Conservation (phyloP, 2,797 vertebrate species). For the Margarornis squamiger region DNA sequence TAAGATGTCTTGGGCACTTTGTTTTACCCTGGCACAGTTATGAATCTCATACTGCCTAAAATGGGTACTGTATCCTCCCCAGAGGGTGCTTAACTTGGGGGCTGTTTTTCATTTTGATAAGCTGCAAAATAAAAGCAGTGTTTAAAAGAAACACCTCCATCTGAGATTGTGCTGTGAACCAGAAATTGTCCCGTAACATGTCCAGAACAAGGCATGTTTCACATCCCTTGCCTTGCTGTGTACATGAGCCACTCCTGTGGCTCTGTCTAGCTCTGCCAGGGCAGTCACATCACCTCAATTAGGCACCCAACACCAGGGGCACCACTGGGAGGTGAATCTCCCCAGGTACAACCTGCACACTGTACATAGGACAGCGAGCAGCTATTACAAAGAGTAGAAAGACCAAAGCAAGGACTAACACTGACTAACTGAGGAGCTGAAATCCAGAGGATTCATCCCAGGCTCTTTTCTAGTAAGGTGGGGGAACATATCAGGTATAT, state of each 20-base stretch:
- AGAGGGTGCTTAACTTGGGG: neutral
- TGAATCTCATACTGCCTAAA: conserved; percentile 17
- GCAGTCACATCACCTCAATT: rapidly evolving
- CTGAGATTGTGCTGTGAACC: neutral
- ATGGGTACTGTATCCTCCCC: neutral
- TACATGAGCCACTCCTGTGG: neutral
- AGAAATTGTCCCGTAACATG: neutral
- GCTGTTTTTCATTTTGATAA: conserved; percentile 18
- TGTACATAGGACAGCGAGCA: neutral
- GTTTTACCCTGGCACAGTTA: conserved; percentile 31
- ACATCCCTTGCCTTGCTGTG: neutral
- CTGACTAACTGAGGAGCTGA: neutral
- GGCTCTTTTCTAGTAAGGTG: neutral
- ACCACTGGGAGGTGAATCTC: neutral
- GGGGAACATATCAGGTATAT: neutral
- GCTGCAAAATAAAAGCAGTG: neutral
- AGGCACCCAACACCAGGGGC: neutral
- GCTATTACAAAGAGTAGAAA: neutral
- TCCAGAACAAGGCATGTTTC: neutral
- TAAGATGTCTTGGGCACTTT: conserved; percentile 54
- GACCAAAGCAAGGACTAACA: neutral
- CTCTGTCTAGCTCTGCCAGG: neutral
- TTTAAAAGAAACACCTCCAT: neutral
- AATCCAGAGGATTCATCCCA: neutral
- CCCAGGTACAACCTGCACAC: rapidly evolving